Evolutionary conservation across 2,797 vertebrate species (phyloP).

Genomic region (Microctenopoma stevenorrisi): DNA sequence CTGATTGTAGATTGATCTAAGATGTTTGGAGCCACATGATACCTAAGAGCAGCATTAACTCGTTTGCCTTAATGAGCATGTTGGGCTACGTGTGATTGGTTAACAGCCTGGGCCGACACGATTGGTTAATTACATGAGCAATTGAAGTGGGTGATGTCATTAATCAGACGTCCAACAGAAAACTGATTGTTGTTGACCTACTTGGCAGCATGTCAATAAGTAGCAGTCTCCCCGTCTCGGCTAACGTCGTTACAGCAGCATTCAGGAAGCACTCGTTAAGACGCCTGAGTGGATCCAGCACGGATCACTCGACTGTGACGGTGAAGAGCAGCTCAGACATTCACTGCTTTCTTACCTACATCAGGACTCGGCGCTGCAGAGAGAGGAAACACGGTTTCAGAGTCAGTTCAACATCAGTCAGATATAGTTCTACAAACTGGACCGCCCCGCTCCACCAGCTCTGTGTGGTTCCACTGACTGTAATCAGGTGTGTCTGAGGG

Average conservation of each 20-base stretch:
- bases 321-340: too few species aligned
- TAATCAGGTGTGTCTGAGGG: too few species aligned
- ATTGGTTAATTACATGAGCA: conserved; percentile 61
- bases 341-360: too few species aligned
- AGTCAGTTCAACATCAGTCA: too few species aligned
- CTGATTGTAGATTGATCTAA: too few species aligned
- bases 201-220: conserved; percentile 72
- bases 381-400: too few species aligned
- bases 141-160: conserved; percentile 62
- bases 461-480: too few species aligned
- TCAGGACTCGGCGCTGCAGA: too few species aligned
- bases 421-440: too few species aligned
- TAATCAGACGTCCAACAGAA: conserved; percentile 62
- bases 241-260: conserved; percentile 68
- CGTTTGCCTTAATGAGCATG: conserved; percentile 43
- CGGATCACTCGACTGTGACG: conserved; percentile 42
- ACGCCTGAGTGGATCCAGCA: conserved; percentile 56
- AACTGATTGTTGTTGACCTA: conserved; percentile 74
- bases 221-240: conserved; percentile 50
- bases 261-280: conserved; percentile 67
- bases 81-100: conserved; percentile 46
- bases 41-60: background rate
- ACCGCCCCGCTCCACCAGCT: too few species aligned
- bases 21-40: too few species aligned
- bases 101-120: conserved; percentile 32